Evolutionary conservation across 2,113 vertebrate species (phyloP).

Genomic region (Eulacestoma nigropectus): DNA sequence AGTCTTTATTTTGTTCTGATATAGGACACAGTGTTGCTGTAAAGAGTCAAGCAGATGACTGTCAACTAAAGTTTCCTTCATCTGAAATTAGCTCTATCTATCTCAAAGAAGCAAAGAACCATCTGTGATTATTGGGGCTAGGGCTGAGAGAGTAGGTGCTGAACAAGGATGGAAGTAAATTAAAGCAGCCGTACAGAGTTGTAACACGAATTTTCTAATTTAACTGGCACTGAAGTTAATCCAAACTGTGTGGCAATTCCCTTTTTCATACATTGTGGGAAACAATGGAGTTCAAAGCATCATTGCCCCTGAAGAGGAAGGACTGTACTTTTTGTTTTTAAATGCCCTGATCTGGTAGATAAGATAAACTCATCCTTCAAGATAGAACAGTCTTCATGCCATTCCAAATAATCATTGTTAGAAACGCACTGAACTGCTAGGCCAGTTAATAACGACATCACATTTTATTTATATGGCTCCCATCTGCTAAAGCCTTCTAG

Average conservation of each 20-base stretch:
- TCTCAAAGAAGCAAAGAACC: neutral
- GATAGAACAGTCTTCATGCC: conserved; percentile 56
- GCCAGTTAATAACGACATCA: conserved; percentile 69
- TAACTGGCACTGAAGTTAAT: conserved; percentile 46
- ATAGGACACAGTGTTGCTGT: neutral
- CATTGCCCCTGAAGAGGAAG: neutral
- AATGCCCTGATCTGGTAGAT: neutral
- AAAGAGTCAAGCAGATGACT: neutral
- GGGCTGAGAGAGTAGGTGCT: neutral
- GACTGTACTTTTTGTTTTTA: conserved; percentile 37
- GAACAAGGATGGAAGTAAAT: neutral
- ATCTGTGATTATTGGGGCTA: neutral
- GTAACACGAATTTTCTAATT: conserved; percentile 14
- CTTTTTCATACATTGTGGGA: neutral
- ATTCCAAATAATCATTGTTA: conserved; percentile 67
- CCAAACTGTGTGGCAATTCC: neutral
- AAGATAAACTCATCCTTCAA: conserved; percentile 61
- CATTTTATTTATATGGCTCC: conserved; percentile 74
- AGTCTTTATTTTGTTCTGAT: neutral
- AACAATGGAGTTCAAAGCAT: neutral
- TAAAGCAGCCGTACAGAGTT: neutral
- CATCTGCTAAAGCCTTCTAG: conserved; percentile 75
- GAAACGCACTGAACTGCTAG: conserved; percentile 58
- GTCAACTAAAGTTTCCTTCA: neutral
- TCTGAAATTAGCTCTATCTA: neutral